Base-by-base conservation (phyloP, 2,888 invertebrate genomes). In the Caenorhabditis japonica region DNA sequence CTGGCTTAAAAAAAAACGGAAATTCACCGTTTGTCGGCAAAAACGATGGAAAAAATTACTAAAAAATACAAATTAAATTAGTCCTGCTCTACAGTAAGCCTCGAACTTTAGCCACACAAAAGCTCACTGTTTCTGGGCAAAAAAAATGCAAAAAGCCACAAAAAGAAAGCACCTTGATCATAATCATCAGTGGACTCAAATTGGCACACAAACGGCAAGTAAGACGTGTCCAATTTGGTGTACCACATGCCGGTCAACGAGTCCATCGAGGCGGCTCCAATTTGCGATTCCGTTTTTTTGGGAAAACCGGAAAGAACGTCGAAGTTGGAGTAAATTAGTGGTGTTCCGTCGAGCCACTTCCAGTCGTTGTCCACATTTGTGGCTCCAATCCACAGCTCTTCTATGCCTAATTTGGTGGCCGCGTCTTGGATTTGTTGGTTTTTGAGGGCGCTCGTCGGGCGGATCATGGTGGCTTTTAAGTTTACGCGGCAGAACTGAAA, bases 401-500 rank as follows among this genome's bases (percentile, higher is more conserved):
- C 71, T 3, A 71, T 58, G 39, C 71, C 71, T 25, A 71, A 27
- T 62, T 58, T 62, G 12, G 15, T 4, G 17, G 71, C 71, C 7
- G 62, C 62, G 5, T 46, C 43, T 43, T 55, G 53, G 13, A 66
- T 43, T 33, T 66, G 58, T 10, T 27, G 66, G 19, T 66, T 66
- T 17, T 49, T 38, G 13, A 36, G 34, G 17, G 25, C 19, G 1
- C 51, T 55, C 15, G 53, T 53, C 12, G 62, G 62, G 25, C 62
- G 62, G n/a, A 38, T 52, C 5, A 66, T 41, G 4, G 66, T 58
- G 8, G 58, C 49, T 44, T 69, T 60, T 47, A 60, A 23, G 19
- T 69, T 69, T 8, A 69, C 69, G 15, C 69, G 69, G n/a, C 69
- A 69, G 25, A 69, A 69, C 69, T 69, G 47, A n/a, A 59, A 68